phyloP scores from a whole-genome alignment of 2,888 invertebrate genomes.

The Callosobruchus maculatus region DNA sequence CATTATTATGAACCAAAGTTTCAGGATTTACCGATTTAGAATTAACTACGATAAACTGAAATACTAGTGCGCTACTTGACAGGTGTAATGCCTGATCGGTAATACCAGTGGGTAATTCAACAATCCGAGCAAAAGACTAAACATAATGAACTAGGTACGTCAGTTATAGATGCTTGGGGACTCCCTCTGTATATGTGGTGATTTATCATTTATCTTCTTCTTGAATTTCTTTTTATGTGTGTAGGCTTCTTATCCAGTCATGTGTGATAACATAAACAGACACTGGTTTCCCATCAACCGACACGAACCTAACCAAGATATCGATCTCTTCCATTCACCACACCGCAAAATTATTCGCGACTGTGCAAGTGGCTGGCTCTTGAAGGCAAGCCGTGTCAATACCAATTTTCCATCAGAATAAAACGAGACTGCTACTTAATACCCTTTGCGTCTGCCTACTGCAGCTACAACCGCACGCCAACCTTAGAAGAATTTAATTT shows the following conservation, averaged over 20 bases:
- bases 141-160: no score
- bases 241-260: background rate
- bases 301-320: background rate
- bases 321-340: background rate
- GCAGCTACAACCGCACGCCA: background rate
- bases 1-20: no score
- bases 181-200: no score
- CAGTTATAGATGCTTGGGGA: no score
- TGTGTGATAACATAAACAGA: background rate
- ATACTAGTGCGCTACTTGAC: no score
- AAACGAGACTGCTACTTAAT: background rate
- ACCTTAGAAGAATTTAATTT: conserved; percentile 1
- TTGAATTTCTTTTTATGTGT: no score
- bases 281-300: background rate
- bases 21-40: no score
- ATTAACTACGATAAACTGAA: no score
- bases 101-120: no score
- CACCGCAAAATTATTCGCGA: background rate
- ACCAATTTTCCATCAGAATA: background rate
- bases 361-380: background rate
- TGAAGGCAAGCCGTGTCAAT: background rate
- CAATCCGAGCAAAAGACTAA: no score
- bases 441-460: background rate
- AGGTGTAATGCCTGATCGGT: no score
- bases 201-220: no score